Conservation (phyloP, 1,140 invertebrate genomes). For the Agrilus planipennis region DNA sequence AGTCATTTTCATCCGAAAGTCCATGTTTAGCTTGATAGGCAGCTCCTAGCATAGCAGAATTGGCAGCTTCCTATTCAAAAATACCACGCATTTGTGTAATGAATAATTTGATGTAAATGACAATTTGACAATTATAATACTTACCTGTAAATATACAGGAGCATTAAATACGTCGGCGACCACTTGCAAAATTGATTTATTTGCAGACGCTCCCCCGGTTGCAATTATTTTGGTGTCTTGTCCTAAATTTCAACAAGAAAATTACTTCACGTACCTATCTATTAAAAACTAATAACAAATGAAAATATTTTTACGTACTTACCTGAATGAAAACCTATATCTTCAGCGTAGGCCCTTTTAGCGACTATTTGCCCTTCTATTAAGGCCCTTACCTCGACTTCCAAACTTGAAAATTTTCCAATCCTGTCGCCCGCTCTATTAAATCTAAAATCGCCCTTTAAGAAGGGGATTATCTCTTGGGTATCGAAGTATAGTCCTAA, state of each 20-base stretch:
- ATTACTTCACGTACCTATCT: slow-evolving; percentile 1
- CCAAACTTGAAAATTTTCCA: slow-evolving; percentile 46
- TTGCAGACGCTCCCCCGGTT: slow-evolving; percentile 83
- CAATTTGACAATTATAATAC: slow-evolving; percentile 10
- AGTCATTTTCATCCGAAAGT: slow-evolving; percentile 23
- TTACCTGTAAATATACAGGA: slow-evolving; percentile 73
- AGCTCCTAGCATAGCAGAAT: slow-evolving; percentile 75
- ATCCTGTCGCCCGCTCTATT: slow-evolving; percentile 48
- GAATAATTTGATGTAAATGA: slow-evolving; percentile 10
- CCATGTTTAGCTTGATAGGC: slow-evolving; percentile 71
- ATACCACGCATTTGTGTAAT: slow-evolving; percentile 1
- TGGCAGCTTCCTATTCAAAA: slow-evolving; percentile 50
- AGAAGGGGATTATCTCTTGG: slow-evolving; percentile 68
- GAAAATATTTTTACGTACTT: slow-evolving; percentile 14
- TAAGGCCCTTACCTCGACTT: slow-evolving; percentile 78
- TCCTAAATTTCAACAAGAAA: slow-evolving; percentile 34
- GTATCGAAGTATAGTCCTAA: slow-evolving; percentile 73
- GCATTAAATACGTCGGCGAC: slow-evolving; percentile 85
- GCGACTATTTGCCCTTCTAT: slow-evolving; percentile 87
- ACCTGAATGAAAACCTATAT: slow-evolving; percentile 70
- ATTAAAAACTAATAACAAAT: slow-evolving; percentile 6
- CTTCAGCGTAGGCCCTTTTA: slow-evolving; percentile 66
- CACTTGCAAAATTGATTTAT: slow-evolving; percentile 74
- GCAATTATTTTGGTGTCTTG: slow-evolving; percentile 59
- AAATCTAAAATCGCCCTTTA: slow-evolving; percentile 42